Percentiles rank a stretch among this genome's conserved stretches.
Evolutionary conservation across 2,797 vertebrate species (phyloP).

Genomic region (Galagoides demidoff): DNA sequence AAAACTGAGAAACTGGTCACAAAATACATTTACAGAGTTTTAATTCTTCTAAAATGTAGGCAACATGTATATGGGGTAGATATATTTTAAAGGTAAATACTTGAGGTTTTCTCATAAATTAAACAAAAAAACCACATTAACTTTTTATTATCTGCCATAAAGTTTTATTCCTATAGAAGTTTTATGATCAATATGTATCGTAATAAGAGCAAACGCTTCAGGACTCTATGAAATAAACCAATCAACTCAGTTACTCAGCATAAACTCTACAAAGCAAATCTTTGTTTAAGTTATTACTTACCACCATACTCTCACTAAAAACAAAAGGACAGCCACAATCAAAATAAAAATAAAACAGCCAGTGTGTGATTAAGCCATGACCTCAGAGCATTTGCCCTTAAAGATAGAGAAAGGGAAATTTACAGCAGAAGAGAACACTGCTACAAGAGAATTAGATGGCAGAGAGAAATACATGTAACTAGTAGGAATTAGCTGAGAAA

Average conservation of each 20-base stretch:
- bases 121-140: background rate
- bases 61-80: background rate
- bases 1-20: background rate
- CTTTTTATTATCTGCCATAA: background rate
- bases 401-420: conserved; percentile 35
- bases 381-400: background rate
- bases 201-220: conserved; percentile 31
- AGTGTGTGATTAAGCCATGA: background rate
- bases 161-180: background rate
- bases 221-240: conserved; percentile 35
- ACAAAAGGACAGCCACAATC: conserved; percentile 36
- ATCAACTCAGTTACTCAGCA: conserved; percentile 3
- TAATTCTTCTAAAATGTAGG: background rate
- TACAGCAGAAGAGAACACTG: background rate
- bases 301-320: background rate
- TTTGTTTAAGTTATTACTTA: conserved; percentile 35
- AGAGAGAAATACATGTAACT: background rate
- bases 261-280: conserved; percentile 46
- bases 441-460: conserved; percentile 11
- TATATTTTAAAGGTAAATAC: conserved; percentile 35
- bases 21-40: background rate
- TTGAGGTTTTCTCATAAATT: background rate
- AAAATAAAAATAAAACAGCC: conserved; percentile 65
- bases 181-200: background rate
- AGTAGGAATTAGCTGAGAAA: conserved; percentile 6